phyloP scores from a whole-genome alignment of 2,113 vertebrate genomes.

The Mormoops blainvillei region DNA sequence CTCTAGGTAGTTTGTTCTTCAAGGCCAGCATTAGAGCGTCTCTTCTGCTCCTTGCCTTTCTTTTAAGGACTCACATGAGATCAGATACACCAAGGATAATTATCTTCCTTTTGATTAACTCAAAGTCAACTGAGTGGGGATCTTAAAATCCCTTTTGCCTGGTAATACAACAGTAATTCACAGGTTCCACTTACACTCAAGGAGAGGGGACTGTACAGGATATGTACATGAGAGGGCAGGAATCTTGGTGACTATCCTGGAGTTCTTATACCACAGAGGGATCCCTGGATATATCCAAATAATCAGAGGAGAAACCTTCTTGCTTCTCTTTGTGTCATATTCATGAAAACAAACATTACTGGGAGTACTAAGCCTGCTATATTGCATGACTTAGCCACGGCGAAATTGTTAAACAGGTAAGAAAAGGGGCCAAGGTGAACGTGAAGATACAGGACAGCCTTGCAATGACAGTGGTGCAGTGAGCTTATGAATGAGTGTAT shows the following conservation, averaged over 20 bases:
- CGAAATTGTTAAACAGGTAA: constrained; percentile 7
- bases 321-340: constrained; percentile 77
- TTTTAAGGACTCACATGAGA: neutral
- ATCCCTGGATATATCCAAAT: constrained; percentile 66
- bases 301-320: constrained; percentile 79
- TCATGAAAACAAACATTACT: constrained; percentile 77
- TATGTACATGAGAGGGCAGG: neutral
- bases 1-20: neutral
- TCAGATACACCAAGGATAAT: neutral
- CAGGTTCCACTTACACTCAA: neutral
- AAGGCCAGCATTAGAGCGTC: neutral
- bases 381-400: constrained; percentile 52
- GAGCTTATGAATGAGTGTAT: constrained; percentile 42
- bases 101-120: neutral
- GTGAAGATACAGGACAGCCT: neutral
- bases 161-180: neutral
- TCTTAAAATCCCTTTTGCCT: neutral
- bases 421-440: neutral
- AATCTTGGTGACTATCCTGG: neutral
- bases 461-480: neutral
- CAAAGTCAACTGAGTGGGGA: neutral
- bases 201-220: neutral
- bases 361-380: constrained; percentile 68
- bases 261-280: neutral
- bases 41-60: constrained; percentile 11